These are phyloP conservation scores for Mastomys coucha DNA, from an alignment of 2,113 vertebrate species.

Conservation along the genomic window DNA sequence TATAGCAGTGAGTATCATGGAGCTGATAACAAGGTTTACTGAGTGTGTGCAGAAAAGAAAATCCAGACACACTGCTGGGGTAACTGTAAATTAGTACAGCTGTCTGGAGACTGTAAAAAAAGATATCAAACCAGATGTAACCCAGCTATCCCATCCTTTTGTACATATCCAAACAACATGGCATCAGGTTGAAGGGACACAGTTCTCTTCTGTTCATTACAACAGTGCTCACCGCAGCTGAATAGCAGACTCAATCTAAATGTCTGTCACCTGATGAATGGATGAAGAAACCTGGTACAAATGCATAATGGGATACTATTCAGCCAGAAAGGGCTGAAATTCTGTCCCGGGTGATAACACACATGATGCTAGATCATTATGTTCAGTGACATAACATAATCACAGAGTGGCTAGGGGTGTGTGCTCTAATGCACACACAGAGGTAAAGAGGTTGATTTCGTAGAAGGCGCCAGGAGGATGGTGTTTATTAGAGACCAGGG, in stretches of 20 bases:
- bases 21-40: not conserved
- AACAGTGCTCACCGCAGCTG: not conserved
- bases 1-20: not conserved
- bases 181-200: not conserved
- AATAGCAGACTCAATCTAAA: not conserved
- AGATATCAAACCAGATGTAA: not conserved
- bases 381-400: too few relatives aligned
- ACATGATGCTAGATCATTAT: not conserved
- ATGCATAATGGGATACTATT: not conserved
- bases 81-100: not conserved
- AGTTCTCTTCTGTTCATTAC: not conserved
- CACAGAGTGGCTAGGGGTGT: not conserved
- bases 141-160: not conserved
- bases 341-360: not conserved
- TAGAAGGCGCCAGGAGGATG: too few relatives aligned
- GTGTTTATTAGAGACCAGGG: not conserved
- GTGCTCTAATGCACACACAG: rapidly evolving
- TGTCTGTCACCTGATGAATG: not conserved
- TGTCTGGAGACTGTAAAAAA: not conserved
- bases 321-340: not conserved
- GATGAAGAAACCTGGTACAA: not conserved
- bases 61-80: not conserved
- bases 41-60: not conserved
- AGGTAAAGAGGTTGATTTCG: not conserved
- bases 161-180: too few relatives aligned